Base-by-base conservation (phyloP, 1,140 invertebrate species). In the Bombus fervidus region DNA sequence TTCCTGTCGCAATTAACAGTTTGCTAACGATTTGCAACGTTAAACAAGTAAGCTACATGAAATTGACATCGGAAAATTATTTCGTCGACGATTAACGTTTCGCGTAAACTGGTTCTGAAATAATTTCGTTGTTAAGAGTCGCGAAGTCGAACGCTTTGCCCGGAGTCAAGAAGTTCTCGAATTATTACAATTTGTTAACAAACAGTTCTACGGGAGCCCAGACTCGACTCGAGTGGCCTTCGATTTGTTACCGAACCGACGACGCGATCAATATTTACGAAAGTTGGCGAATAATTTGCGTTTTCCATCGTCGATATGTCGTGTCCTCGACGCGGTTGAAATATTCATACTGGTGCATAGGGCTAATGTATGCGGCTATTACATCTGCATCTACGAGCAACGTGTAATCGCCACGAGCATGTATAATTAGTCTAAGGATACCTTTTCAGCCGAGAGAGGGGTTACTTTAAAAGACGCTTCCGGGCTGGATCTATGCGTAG, bases 351-450 rank as follows among this genome's bases (percentile, higher is more conserved):
- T 72, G 77, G 39, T 57, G 53, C 31, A 66, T 62, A 68, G 25
- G 43, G 74, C 22, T 85, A 85, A 85, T 85, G 77, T 59, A 85
- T 85, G 77, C 76, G 28, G 77, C 77, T 85, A 80, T 85, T 85
- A 85, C 77, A 79, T 72, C 53, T 53, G 82, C 82, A 84, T 85
- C 83, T 83, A 86, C 73, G 74, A 88, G 78, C 85, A 69, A 85
- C 76, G 66, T 72, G 76, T 85, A 85, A 85, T 85, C 77, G 83
- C 83, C 68, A 68, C 83, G 77, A 72, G 68, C 77, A 90, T 87
- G 79, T 89, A 90, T 90, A 91, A 91, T 91, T 90, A 91, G 85
- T 72, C 81, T 87, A 87, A 91, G 89, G 83, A 91, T 84, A 91
- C 85, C 86, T 88, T 74, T 83, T 37, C 47, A 18, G 43, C 2